Percentiles rank a stretch among this genome's conserved stretches.
Evolutionary conservation across 2,113 vertebrate species (phyloP).

Genomic region (Amblyornis subalaris): DNA sequence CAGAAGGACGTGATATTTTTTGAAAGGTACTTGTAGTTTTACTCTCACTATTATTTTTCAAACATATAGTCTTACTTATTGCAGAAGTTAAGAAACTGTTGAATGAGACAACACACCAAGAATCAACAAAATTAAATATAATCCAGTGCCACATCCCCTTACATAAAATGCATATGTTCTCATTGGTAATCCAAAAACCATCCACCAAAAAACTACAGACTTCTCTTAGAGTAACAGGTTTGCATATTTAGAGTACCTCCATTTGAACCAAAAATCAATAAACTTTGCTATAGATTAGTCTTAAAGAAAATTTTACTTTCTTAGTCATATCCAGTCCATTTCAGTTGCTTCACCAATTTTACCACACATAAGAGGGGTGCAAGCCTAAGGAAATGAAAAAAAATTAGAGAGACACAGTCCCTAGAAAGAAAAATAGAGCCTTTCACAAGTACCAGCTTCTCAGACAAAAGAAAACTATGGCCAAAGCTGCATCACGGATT

Average conservation of each 20-base stretch:
- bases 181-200: neutral
- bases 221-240: neutral
- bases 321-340: neutral
- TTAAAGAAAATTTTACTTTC: neutral
- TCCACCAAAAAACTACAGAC: neutral
- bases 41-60: neutral
- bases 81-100: neutral
- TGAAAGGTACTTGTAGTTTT: neutral
- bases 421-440: neutral
- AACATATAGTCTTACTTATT: neutral
- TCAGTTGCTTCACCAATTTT: neutral
- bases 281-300: neutral
- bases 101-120: neutral
- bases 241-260: neutral
- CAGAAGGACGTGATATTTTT: neutral
- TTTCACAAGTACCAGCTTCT: neutral
- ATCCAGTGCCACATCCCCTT: neutral
- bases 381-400: neutral
- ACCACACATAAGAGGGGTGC: neutral
- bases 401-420: fast-evolving
- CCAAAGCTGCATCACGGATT: neutral
- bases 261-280: neutral
- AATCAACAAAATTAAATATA: neutral
- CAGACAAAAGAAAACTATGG: neutral
- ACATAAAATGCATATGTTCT: neutral